A percentile compares a stretch with the other conserved stretches of the same genome.
These are phyloP conservation scores for Uloborus diversus DNA, from an alignment of 1,140 invertebrate species.

Conservation along the genomic window DNA sequence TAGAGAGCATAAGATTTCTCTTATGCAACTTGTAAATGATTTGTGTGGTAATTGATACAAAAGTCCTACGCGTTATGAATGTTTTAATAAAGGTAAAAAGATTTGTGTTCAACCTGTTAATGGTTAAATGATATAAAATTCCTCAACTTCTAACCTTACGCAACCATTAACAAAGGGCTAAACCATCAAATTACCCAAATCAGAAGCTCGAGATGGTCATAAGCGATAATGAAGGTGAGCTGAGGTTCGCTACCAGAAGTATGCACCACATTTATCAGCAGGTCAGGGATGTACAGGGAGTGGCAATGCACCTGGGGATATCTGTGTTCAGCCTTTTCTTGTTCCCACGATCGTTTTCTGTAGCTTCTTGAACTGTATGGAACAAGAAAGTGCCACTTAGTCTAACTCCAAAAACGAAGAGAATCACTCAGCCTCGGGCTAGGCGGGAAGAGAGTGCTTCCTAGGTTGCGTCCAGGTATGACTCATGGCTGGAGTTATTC, in stretches of 20 bases:
- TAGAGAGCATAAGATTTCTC: no score
- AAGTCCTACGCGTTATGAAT: no score
- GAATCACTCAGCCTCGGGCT: neutral
- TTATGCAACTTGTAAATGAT: no score
- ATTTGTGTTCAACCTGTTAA: neutral
- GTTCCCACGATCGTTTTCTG: neutral
- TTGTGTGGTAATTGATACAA: no score
- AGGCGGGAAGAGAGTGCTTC: neutral
- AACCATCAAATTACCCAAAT: neutral
- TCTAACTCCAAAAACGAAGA: neutral
- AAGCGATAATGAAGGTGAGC: neutral
- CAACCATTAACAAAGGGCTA: neutral
- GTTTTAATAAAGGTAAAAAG: neutral
- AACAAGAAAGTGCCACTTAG: neutral
- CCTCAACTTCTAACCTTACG: neutral
- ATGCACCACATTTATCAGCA: neutral
- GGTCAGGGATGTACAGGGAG: neutral
- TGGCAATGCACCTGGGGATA: conserved; percentile 22
- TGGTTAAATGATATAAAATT: neutral
- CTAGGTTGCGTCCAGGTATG: neutral
- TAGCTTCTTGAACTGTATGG: conserved; percentile 3
- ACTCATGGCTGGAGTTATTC: neutral
- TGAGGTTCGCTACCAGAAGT: no score
- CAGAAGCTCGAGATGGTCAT: neutral
- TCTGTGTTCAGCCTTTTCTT: neutral